Percentiles rank a stretch among this genome's conserved stretches.
phyloP scores from a whole-genome alignment of 2,113 vertebrate species.

The Pelvicachromis taeniatus region DNA sequence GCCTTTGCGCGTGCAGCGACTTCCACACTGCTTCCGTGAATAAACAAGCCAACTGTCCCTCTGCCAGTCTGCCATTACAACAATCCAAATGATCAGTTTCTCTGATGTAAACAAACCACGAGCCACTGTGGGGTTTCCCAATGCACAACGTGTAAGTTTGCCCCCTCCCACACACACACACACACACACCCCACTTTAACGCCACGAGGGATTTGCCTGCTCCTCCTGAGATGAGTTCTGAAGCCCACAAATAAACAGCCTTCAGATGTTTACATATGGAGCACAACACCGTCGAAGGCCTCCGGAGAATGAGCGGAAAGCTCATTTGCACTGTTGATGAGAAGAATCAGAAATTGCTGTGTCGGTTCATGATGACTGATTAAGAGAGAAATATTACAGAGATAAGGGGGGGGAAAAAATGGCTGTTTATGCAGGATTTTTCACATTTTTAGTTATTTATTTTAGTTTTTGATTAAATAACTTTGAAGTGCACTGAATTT shows the following conservation, averaged over 20 bases:
- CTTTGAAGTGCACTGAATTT: not conserved
- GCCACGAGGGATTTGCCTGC: conserved; percentile 22
- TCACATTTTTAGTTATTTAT: not conserved
- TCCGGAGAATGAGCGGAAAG: conserved; percentile 27
- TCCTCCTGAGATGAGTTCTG: conserved; percentile 34
- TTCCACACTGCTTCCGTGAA: not conserved
- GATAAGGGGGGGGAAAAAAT: not conserved
- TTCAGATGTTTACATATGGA: conserved; percentile 70
- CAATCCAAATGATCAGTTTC: not conserved
- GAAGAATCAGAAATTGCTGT: conserved; percentile 12
- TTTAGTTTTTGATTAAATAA: not conserved
- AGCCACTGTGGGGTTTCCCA: conserved; percentile 5
- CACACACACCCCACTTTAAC: not conserved
- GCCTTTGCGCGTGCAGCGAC: not conserved
- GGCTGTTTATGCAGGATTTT: not conserved
- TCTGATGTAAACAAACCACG: conserved; percentile 51
- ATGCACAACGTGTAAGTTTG: conserved; percentile 6
- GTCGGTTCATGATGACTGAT: conserved; percentile 2
- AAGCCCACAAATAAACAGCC: conserved; percentile 67
- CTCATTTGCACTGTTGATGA: conserved; percentile 42
- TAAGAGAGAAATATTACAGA: not conserved
- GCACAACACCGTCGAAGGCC: conserved; percentile 30
- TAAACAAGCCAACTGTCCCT: conserved; percentile 2
- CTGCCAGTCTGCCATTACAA: not conserved
- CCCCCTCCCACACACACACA: rapidly evolving